Evolutionary conservation across 2,113 vertebrate species (phyloP).

Genomic region (Corythornis madagascariensis): DNA sequence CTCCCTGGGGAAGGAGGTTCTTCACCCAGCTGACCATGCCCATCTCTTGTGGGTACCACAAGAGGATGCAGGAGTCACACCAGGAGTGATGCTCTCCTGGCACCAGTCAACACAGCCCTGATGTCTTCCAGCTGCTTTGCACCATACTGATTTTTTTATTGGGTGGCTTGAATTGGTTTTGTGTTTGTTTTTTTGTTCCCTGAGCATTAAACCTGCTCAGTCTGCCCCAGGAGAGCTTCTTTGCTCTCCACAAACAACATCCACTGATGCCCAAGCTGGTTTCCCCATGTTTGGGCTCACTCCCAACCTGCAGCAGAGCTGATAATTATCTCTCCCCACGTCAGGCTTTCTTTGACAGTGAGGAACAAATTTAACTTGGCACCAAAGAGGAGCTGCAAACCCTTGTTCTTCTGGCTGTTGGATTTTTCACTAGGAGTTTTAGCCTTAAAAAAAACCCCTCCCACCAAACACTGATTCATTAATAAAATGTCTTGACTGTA

Average conservation of each 20-base stretch:
- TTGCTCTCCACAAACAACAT: not conserved
- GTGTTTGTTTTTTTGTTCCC: not conserved
- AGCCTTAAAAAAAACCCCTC: not conserved
- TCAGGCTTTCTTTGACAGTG: constrained; percentile 18
- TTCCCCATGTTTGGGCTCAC: not conserved
- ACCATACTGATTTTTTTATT: not conserved
- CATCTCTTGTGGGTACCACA: not conserved
- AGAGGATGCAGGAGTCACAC: not conserved
- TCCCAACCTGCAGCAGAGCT: constrained; percentile 34
- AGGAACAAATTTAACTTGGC: constrained; percentile 55
- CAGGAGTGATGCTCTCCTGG: not conserved
- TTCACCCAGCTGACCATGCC: fast-evolving
- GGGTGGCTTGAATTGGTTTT: not conserved
- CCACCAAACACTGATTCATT: not conserved
- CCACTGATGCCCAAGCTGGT: not conserved
- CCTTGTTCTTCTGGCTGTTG: constrained; percentile 28
- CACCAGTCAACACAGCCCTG: not conserved
- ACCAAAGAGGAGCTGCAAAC: not conserved
- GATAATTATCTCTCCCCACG: constrained; percentile 31
- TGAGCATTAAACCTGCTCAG: not conserved
- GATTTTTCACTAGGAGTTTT: not conserved
- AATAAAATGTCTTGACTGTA: not conserved
- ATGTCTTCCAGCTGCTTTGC: not conserved
- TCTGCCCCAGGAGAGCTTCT: not conserved
- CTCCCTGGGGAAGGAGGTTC: not conserved